Evolutionary conservation across 2,113 vertebrate genomes (phyloP), one percentile per base, ranked within the genome.

Genomic region (Argyrosomus japonicus): DNA sequence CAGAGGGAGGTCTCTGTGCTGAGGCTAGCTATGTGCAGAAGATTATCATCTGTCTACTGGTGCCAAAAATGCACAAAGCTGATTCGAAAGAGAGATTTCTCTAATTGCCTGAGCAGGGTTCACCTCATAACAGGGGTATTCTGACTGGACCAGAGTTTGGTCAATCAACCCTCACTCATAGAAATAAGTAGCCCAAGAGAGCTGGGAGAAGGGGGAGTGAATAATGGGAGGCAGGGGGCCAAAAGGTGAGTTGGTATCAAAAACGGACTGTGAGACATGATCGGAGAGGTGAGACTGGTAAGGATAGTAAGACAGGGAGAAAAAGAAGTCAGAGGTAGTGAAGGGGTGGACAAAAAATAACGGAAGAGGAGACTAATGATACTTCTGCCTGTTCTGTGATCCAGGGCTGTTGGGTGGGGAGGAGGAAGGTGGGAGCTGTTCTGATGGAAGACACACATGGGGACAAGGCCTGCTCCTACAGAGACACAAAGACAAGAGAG

Each of bases 321-420:
- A 36, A 53, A 56, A 45, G 19, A 45, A 67, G 15, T 61, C 13
- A 8, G 58, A 50, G 82, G 57, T 67, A 32, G 23, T 48, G 11
- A 27, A 47, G 48, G n/a, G 74, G 60, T 48, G 50, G 25, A 67
- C 58, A 27, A 53, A 68, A 65, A 60, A 60, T 62, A 51, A 79
- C 63, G 43, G 86, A 21, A 79, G 36, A 68, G 40, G 10, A 65
- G 79, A 80, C 76, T 74, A 81, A 85, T 89, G 73, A 81, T 93
- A 94, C 94, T 94, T 94, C 91, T 85, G 88, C 75, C 87, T 83
- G 90, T 74, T 94, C 91, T 91, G 91, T 90, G 77, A 94, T 93
- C 92, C 91, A 93, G 82, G 93, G 91, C 47, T 93, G 92, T 68
- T 93, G 91, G 81, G 81, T 73, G 67, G 89, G 83, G 79, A 84